These are phyloP conservation scores for Xestia xanthographa DNA, from an alignment of 2,888 invertebrate species.

Conservation along the genomic window DNA sequence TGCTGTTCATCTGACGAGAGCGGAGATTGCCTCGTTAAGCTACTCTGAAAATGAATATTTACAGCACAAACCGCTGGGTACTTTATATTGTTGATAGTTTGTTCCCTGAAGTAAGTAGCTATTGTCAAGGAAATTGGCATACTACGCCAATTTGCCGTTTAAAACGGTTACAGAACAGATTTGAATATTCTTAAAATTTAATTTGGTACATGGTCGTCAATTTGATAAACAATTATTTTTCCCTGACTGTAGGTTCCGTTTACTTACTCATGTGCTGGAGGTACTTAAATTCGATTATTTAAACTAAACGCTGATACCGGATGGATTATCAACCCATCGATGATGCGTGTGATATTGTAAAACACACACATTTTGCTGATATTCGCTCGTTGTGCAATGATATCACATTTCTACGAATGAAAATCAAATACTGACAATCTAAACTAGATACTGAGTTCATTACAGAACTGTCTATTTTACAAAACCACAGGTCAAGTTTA, in stretches of 20 bases:
- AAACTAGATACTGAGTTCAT: too few relatives aligned
- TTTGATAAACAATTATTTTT: background rate
- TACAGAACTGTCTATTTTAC: too few relatives aligned
- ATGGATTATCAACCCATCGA: too few relatives aligned
- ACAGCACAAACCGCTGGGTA: background rate
- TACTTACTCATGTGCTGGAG: too few relatives aligned
- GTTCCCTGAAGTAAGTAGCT: too few relatives aligned
- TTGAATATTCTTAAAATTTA: background rate
- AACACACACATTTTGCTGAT: background rate
- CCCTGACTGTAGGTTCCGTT: too few relatives aligned
- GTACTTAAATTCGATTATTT: background rate
- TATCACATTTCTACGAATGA: constrained; percentile 20
- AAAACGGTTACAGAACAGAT: background rate
- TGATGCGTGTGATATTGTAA: background rate
- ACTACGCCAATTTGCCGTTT: background rate
- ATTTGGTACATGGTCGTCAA: background rate
- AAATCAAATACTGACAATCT: background rate
- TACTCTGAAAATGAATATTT: constrained; percentile 25
- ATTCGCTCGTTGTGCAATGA: background rate
- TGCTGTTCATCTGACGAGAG: constrained; percentile 17
- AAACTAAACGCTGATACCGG: background rate
- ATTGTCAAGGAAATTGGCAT: background rate
- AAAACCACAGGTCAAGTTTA: too few relatives aligned
- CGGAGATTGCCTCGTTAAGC: constrained; percentile 29
- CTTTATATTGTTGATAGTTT: constrained; percentile 38